Base-by-base conservation (phyloP, 1,140 invertebrate species). In the Heliothis virescens region DNA sequence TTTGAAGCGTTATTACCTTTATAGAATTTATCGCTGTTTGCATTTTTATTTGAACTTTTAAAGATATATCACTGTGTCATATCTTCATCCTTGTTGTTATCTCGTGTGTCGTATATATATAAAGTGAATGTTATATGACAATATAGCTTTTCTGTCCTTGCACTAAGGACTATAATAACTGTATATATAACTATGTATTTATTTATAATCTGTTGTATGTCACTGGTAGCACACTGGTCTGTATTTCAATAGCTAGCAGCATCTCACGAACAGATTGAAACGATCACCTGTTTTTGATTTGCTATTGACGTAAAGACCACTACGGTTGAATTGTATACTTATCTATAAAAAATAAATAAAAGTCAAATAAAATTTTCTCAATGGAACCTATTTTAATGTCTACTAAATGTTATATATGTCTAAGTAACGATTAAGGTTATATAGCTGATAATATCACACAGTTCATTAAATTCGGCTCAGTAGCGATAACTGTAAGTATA, bases 351-450 rank as follows among this genome's bases (percentile, higher is more conserved):
- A 41, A 41, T 26, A 48, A 62, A 77, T 48, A 75, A 53, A 76
- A 80, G 79, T 83, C 71, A 85, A 83, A 79, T 73, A 82, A 62
- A 80, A 78, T 82, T 69, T 85, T 90, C 87, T 91, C 82, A 84
- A 87, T 89, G 85, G 85, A 85, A 88, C 82, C 83, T 86, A 84
- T 89, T 87, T 89, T 87, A 87, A 88, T 89, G 87, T 90, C 87
- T 88, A 88, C 86, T 90, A 82, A 89, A 90, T 90, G 92, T 94
- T 93, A 93, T 91, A 92, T 93, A 92, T 93, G 91, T 91, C 90
- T 94, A 94, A 93, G 92, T 92, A 91, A 84, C 76, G 80, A 86
- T 85, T 90, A 92, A 91, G 89, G 82, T 88, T 86, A 82, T 78
- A 83, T 86, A 88, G 83, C 76, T 69, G 82, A 84, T 91, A 90